These are phyloP conservation scores for Lepeophtheirus salmonis DNA, from an alignment of 1,140 invertebrate species.

Conservation along the genomic window DNA sequence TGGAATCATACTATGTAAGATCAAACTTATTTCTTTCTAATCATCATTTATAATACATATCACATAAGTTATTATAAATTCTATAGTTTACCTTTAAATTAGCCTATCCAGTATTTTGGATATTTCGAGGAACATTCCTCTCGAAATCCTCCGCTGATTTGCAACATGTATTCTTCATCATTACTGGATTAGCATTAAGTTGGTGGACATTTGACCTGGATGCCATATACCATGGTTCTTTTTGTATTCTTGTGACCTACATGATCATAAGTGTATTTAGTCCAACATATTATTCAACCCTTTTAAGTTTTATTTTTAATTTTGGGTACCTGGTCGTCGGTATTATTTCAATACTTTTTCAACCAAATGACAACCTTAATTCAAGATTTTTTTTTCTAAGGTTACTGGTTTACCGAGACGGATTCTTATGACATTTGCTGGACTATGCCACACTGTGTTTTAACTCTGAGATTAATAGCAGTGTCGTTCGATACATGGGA, in stretches of 20 bases:
- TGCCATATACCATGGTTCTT: neutral
- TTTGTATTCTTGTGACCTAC: neutral
- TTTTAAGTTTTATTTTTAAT: neutral
- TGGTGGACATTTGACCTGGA: neutral
- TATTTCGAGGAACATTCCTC: neutral
- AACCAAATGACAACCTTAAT: no score
- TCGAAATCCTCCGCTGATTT: neutral
- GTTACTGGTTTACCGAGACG: neutral
- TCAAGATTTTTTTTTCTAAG: neutral
- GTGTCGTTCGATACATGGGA: neutral
- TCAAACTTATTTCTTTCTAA: no score
- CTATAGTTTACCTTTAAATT: no score
- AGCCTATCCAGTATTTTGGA: neutral
- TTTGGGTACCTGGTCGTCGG: neutral
- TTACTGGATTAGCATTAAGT: neutral
- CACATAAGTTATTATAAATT: no score
- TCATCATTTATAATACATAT: no score
- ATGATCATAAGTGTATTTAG: neutral
- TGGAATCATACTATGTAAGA: no score
- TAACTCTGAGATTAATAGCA: constrained; percentile 1
- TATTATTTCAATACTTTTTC: neutral
- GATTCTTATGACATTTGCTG: constrained; percentile 7
- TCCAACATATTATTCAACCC: neutral
- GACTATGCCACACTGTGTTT: constrained; percentile 8
- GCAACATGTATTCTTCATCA: neutral